Conservation (phyloP, 1,140 invertebrate species). For the Sogatella furcifera region DNA sequence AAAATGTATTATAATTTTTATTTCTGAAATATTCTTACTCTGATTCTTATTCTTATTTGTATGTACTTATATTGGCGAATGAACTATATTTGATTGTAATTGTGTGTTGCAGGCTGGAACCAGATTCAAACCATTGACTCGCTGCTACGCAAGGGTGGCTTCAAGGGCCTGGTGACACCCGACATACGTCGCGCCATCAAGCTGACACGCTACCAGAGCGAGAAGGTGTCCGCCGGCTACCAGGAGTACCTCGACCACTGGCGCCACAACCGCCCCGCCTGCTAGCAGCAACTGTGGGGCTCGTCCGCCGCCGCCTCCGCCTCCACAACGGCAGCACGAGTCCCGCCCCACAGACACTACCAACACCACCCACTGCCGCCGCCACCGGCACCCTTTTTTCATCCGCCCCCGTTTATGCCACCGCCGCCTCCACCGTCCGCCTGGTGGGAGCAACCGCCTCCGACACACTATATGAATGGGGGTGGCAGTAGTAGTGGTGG, state of each 20-base stretch:
- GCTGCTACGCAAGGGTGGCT: conserved; percentile 91
- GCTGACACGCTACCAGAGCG: conserved; percentile 88
- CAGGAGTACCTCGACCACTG: conserved; percentile 63
- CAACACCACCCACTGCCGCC: neutral
- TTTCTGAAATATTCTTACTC: no score
- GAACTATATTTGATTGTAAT: no score
- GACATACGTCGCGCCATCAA: conserved; percentile 80
- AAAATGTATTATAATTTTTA: no score
- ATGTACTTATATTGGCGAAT: no score
- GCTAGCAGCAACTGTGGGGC: conserved; percentile 40
- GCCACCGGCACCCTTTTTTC: no score
- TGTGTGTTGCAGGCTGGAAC: conserved; percentile 52
- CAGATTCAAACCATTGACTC: conserved; percentile 97
- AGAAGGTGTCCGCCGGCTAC: conserved; percentile 74
- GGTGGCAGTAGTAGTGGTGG: no score
- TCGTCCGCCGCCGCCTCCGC: conserved; percentile 1
- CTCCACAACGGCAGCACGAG: neutral
- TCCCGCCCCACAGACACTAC: neutral
- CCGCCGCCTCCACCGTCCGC: neutral
- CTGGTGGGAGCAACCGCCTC: conserved; percentile 5
- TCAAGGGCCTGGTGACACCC: conserved; percentile 80
- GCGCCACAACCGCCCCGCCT: conserved; percentile 40
- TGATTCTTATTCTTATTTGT: no score
- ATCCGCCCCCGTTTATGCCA: neutral
- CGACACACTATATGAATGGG: no score